Conservation (phyloP, 2,797 vertebrate species). For the Cossypha dichroa region DNA sequence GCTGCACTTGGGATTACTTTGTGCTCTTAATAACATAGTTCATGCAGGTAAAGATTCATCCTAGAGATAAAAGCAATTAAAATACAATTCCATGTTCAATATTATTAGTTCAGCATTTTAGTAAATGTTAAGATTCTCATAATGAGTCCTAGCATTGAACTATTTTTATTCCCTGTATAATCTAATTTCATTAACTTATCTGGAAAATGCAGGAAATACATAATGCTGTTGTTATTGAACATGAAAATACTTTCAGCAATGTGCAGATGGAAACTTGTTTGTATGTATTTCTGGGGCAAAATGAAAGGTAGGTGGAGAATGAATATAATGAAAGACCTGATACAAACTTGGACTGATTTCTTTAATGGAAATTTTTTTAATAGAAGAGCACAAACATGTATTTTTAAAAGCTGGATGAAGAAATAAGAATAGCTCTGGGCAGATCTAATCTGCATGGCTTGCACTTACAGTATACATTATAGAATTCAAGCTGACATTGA, state of each 20-base stretch:
- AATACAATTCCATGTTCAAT: neutral
- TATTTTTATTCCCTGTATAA: slow-evolving; percentile 16
- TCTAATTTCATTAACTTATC: slow-evolving; percentile 19
- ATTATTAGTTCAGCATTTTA: slow-evolving; percentile 14
- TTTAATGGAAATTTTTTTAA: slow-evolving; percentile 39
- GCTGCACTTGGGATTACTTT: neutral
- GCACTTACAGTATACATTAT: slow-evolving; percentile 56
- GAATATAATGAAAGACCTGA: neutral
- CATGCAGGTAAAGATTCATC: neutral
- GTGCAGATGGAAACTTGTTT: neutral
- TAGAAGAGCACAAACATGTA: neutral
- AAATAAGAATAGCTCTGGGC: slow-evolving; percentile 57
- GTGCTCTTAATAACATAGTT: neutral
- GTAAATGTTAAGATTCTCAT: neutral
- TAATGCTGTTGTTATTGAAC: neutral
- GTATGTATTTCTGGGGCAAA: neutral
- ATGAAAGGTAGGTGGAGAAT: neutral
- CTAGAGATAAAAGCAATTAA: slow-evolving; percentile 1
- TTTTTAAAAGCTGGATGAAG: slow-evolving; percentile 51
- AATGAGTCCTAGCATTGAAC: neutral
- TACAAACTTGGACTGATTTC: neutral
- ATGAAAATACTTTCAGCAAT: neutral
- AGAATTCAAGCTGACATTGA: slow-evolving; percentile 63
- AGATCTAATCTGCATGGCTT: slow-evolving; percentile 61
- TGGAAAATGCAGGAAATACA: slow-evolving; percentile 6